Base-by-base conservation (phyloP, 92 coral and sea anemone species). In the Paragorgia papillata region DNA sequence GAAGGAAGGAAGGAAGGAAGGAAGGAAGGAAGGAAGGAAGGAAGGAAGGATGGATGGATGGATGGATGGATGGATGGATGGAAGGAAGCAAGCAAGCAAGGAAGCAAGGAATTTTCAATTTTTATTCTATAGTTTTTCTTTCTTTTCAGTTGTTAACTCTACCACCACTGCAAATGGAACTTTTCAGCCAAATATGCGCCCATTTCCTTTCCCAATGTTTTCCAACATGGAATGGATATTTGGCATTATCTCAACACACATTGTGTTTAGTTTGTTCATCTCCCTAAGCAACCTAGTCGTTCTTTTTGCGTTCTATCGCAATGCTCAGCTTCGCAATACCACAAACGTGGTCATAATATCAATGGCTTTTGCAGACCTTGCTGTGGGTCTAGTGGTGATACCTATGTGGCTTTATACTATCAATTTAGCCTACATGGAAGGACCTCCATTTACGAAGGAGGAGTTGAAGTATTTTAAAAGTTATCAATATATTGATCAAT, bases 321-420 rank as follows among this genome's bases (percentile, higher is more conserved):
- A 68, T 40, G 29, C 75, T 28, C 50, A 33, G 34, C 58, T 68
- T 18, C 75, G 75, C 6, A 68, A 34, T 3, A 68, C 58, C 20
- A 68, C 58, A 32, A 68, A 68, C 34, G 39, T 48, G 33, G 59
- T 68, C 30, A 21, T 68, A 1, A 68, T 68, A 9, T 68, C 75
- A 14, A 68, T 68, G 75, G 75, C 75, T 4, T 20, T 48, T 7
- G 75, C 75, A 13, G 75, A 68, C 48, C 24, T 68, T 34, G 34
- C 30, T 12, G 75, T 68, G 7, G 75, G 75, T 14, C 19, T 10
- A 1, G 59, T 68, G 27, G 59, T 48, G 24, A 46, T 68, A 3
- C 75, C 75, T 0, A 1, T 68, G 0, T 68, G 75, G 75, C 17
- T 68, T 1, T 48, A 25, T 34, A 15, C 12, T 14, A 34, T 35